A percentile compares a stretch with the other conserved stretches of the same genome.
phyloP scores from a whole-genome alignment of 2,888 invertebrate species.

The Galerucella calmariensis region DNA sequence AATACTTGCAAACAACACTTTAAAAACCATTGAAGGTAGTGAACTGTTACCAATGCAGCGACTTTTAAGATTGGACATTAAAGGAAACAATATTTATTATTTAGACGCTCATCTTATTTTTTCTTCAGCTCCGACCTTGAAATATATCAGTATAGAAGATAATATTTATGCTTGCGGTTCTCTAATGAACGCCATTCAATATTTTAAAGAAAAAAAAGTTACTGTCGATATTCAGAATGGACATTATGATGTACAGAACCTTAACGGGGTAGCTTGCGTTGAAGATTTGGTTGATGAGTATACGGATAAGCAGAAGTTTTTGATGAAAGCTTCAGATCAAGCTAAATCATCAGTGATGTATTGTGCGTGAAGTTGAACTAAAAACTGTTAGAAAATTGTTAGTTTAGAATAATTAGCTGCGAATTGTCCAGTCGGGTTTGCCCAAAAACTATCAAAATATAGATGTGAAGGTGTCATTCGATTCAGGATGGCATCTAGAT shows the following conservation, averaged over 20 bases:
- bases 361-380: constrained; percentile 2
- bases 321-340: constrained; percentile 49
- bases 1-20: constrained; percentile 56
- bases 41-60: constrained; percentile 54
- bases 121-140: constrained; percentile 55
- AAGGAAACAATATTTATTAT: constrained; percentile 56
- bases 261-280: constrained; percentile 60
- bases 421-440: no score
- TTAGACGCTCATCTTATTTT: constrained; percentile 55
- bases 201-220: constrained; percentile 54
- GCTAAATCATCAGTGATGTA: constrained; percentile 33
- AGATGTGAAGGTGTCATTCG: no score
- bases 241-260: constrained; percentile 57
- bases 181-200: constrained; percentile 54
- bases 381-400: no score
- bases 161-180: constrained; percentile 58
- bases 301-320: constrained; percentile 52
- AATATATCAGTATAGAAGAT: constrained; percentile 55
- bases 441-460: no score
- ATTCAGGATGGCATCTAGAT: no score
- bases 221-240: constrained; percentile 50
- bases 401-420: no score
- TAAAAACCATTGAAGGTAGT: constrained; percentile 54
- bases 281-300: constrained; percentile 47
- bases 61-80: constrained; percentile 57